Evolutionary conservation across 2,797 vertebrate genomes (phyloP), one percentile per base, ranked within the genome.

Genomic region (Merluccius polli): DNA sequence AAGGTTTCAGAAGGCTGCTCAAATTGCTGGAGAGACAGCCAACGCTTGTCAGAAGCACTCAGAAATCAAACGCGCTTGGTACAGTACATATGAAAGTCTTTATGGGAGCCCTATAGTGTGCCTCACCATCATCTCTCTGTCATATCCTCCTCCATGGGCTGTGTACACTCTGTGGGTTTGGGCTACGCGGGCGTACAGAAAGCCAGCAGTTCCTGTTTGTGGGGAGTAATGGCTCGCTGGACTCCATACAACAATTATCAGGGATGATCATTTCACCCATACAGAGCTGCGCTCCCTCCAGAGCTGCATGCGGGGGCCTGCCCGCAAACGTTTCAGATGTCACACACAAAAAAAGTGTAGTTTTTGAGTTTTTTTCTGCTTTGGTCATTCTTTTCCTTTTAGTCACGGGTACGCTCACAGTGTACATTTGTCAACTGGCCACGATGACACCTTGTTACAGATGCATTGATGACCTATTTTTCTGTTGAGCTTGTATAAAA

Each of bases 121-220:
- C 87, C 82, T 86, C 72, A 44, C 71, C 18, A 21, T 87, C 81
- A 83, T 78, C 75, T 73, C 78, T 87, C 83, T 81, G 77, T 79
- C 78, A 75, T 72, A 33, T 74, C 81, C 33, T 59, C 81, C 74
- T 63, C 31, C 71, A 3, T n/a, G 78, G 82, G 84, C 84, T 90
- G 84, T 81, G 75, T 85, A 87, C 82, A 80, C 83, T 82, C 83
- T 91, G 90, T 82, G 92, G 90, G 90, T 92, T 93, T 93, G 90
- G 90, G 89, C 89, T 79, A 69, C 78, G 73, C 7, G 69, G 73
- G 78, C 77, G 83, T n/a, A n/a, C 71, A 83, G 12, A 80, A 91
- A 81, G 87, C 76, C 85, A 81, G 85, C 82, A 82, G 90, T 92
- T 93, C 89, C 90, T 91, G 87, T 88, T 90, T 86, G 87, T 77